Evolutionary conservation across 1,140 invertebrate species (phyloP).

Genomic region (Bombus waltoni): DNA sequence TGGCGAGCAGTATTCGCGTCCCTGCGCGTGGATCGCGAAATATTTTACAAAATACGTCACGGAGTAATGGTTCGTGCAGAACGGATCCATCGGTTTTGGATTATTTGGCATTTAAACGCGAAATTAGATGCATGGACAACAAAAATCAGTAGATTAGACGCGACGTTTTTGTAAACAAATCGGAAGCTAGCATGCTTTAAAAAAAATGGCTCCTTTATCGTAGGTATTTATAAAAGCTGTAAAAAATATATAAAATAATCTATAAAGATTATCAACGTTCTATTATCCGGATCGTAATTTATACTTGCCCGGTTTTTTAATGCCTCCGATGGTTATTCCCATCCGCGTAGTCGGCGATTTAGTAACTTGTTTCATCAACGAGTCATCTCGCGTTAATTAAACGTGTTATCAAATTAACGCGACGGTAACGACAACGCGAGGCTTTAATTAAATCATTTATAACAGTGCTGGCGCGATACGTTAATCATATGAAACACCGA

Average conservation of each 20-base stretch:
- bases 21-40: not conserved
- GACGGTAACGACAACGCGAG: constrained; percentile 57
- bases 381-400: constrained; percentile 62
- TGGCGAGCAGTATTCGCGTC: not conserved
- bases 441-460: constrained; percentile 68
- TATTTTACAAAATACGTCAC: not conserved
- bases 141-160: not conserved
- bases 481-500: constrained; percentile 58
- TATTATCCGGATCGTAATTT: constrained; percentile 10
- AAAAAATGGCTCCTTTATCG: not conserved
- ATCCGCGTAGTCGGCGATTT: constrained; percentile 25
- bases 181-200: not conserved
- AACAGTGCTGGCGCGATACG: constrained; percentile 50
- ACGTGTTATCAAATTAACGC: constrained; percentile 66
- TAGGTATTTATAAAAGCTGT: not conserved
- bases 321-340: constrained; percentile 46
- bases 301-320: constrained; percentile 28
- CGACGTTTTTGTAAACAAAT: not conserved
- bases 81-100: not conserved
- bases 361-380: constrained; percentile 42
- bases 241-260: not conserved
- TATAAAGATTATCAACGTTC: not conserved
- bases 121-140: not conserved
- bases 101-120: not conserved
- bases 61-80: not conserved